A percentile compares a stretch with the other conserved stretches of the same genome.
Evolutionary conservation across 2,113 vertebrate genomes (phyloP).

Genomic region (Anoplopoma fimbria): DNA sequence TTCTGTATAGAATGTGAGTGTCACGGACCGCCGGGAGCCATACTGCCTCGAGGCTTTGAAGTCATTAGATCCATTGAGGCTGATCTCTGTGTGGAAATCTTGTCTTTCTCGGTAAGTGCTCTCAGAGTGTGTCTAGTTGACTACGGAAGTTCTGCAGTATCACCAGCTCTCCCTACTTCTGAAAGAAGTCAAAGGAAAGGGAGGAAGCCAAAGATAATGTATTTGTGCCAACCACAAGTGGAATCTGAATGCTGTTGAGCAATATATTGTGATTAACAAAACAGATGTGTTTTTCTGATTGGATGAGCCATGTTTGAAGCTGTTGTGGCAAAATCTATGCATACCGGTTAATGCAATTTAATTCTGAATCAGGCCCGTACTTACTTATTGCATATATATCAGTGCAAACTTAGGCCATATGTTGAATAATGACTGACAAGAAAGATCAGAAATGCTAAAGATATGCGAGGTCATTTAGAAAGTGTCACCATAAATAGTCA

Average conservation of each 20-base stretch:
- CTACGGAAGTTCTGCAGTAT: slow-evolving; percentile 7
- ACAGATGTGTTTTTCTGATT: not conserved
- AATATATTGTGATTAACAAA: slow-evolving; percentile 2
- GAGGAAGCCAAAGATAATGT: slow-evolving; percentile 12
- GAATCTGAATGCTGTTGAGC: slow-evolving; percentile 5
- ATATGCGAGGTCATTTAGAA: not conserved
- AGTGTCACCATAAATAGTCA: too few species aligned
- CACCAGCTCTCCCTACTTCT: slow-evolving; percentile 4
- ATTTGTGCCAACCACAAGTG: not conserved
- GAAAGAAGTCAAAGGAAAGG: slow-evolving; percentile 10
- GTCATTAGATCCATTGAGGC: slow-evolving; percentile 50
- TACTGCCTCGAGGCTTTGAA: slow-evolving; percentile 62
- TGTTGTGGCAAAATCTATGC: not conserved
- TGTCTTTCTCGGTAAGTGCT: slow-evolving; percentile 31
- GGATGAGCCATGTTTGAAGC: not conserved
- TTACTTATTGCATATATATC: not conserved
- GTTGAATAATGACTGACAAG: not conserved
- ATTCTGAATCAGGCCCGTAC: not conserved
- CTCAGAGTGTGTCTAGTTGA: slow-evolving; percentile 9
- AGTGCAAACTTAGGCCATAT: not conserved
- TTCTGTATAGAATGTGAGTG: slow-evolving; percentile 54
- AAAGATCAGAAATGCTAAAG: not conserved
- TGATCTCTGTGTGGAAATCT: slow-evolving; percentile 50
- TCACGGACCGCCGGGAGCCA: slow-evolving; percentile 62
- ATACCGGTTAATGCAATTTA: not conserved